These are phyloP conservation scores for Arizona elegans DNA, from an alignment of 2,113 vertebrate species.

Conservation along the genomic window DNA sequence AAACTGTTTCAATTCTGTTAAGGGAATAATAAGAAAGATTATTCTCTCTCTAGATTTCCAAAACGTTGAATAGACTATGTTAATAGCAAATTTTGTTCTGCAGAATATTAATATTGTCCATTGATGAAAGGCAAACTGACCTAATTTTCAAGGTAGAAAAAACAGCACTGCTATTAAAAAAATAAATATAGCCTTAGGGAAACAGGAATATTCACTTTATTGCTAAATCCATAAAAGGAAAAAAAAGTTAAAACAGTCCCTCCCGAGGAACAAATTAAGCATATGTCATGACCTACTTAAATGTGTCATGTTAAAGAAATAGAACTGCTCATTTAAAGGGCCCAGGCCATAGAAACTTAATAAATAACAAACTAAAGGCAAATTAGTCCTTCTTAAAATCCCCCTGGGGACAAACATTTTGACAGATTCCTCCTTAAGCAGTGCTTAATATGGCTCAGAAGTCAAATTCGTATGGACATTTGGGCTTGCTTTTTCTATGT, in stretches of 20 bases:
- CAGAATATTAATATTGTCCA: neutral
- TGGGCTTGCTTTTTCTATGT: neutral
- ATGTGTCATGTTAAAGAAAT: neutral
- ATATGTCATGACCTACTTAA: neutral
- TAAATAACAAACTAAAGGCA: neutral
- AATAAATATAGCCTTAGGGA: neutral
- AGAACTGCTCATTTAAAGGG: neutral
- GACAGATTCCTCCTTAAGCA: neutral
- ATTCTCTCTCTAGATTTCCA: neutral
- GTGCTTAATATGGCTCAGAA: neutral
- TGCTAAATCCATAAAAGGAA: neutral
- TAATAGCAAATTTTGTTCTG: neutral
- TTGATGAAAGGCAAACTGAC: neutral
- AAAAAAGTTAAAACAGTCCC: neutral
- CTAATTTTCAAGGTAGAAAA: neutral
- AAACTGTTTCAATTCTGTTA: neutral
- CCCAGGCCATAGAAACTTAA: too few species aligned
- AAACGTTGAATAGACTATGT: neutral
- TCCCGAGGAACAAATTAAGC: neutral
- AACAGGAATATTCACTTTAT: neutral
- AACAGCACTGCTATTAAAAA: neutral
- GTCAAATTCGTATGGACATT: neutral
- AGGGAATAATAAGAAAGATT: neutral
- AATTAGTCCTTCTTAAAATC: neutral
- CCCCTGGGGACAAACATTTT: constrained; percentile 1